A percentile compares a stretch with the other conserved stretches of the same genome.
These are phyloP conservation scores for Motacilla alba DNA, from an alignment of 2,113 vertebrate species.

Conservation along the genomic window DNA sequence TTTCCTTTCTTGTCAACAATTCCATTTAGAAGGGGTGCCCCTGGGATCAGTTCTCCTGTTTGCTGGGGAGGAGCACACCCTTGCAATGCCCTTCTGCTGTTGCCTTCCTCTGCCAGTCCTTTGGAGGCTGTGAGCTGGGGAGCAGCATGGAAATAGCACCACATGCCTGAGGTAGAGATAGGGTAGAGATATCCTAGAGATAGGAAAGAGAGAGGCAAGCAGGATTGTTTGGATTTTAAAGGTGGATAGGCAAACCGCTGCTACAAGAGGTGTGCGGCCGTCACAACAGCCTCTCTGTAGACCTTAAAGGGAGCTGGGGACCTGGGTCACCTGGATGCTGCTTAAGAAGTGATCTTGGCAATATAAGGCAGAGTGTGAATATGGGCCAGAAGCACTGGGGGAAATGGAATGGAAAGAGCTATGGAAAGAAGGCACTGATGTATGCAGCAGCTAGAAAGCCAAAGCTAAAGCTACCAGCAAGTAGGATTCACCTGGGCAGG, in stretches of 20 bases:
- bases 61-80: background rate
- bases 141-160: fast-evolving
- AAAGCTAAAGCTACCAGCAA: background rate
- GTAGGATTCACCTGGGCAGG: fast-evolving
- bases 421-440: background rate
- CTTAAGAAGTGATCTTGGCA: background rate
- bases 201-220: background rate
- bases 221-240: background rate
- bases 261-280: background rate
- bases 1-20: background rate
- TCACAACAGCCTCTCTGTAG: background rate
- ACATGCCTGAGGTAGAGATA: background rate
- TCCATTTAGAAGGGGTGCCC: background rate
- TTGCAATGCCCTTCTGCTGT: background rate
- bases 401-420: background rate
- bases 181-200: no score
- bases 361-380: background rate
- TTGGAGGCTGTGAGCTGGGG: background rate
- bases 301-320: background rate
- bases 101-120: background rate
- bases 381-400: background rate
- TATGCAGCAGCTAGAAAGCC: background rate
- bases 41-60: background rate
- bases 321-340: background rate
- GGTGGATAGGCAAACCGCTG: background rate